Percentiles rank a stretch among this genome's conserved stretches.
These are phyloP conservation scores for Leucophora obtusa DNA, from an alignment of 2,888 invertebrate species.

Conservation along the genomic window DNA sequence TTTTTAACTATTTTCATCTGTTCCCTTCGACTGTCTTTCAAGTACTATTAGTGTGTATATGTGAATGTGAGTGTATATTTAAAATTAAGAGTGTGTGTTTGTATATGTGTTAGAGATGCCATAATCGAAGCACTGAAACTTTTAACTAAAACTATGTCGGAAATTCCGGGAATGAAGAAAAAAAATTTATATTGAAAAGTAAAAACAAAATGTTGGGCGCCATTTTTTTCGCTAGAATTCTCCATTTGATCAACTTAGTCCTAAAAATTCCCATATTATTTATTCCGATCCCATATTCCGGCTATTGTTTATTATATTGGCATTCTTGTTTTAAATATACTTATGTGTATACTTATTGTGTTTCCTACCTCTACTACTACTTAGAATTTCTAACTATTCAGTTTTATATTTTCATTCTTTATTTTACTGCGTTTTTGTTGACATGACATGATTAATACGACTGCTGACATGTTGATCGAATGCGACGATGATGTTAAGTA, in stretches of 20 bases:
- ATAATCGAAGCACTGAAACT: neutral
- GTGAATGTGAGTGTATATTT: no score
- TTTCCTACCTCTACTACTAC: neutral
- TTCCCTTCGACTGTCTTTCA: neutral
- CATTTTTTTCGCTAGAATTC: no score
- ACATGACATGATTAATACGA: constrained; percentile 76
- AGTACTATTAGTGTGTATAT: neutral
- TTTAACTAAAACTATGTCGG: no score
- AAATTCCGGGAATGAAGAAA: no score
- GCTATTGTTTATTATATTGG: no score
- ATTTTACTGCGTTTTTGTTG: constrained; percentile 64
- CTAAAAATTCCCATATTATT: no score
- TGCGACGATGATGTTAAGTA: constrained; percentile 54
- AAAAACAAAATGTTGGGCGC: no score
- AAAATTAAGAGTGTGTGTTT: no score
- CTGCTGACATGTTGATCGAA: constrained; percentile 72
- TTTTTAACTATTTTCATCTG: constrained; percentile 12
- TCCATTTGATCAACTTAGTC: no score
- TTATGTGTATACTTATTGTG: neutral
- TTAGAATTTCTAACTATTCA: constrained; percentile 8
- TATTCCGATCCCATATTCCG: no score
- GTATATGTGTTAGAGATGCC: no score
- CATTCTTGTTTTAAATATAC: neutral
- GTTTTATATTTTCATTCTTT: constrained; percentile 19
- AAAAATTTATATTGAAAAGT: no score